phyloP scores from a whole-genome alignment of 2,113 vertebrate species.

The Phyllostomus hastatus region DNA sequence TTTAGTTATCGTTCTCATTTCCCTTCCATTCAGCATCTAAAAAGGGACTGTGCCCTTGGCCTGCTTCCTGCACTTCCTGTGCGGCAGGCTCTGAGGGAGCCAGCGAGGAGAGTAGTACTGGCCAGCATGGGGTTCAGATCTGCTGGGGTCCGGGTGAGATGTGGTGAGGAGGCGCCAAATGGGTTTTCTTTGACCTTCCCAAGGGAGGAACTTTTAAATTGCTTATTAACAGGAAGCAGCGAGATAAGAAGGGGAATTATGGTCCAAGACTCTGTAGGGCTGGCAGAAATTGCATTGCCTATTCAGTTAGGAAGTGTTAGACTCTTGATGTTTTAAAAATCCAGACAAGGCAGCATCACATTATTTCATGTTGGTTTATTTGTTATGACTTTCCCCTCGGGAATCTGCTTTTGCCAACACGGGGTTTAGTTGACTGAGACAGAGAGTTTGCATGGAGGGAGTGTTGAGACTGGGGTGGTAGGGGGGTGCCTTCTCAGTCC shows the following conservation, averaged over 20 bases:
- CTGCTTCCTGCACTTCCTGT: neutral
- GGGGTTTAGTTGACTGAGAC: neutral
- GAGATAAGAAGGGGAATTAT: slow-evolving; percentile 27
- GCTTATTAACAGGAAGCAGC: neutral
- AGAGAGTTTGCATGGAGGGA: neutral
- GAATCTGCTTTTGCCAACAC: neutral
- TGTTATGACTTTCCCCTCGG: neutral
- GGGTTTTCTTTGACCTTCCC: slow-evolving; percentile 21
- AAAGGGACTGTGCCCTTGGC: neutral
- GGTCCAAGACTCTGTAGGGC: neutral
- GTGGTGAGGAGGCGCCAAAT: neutral
- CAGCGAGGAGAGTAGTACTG: fast-evolving
- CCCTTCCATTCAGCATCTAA: neutral
- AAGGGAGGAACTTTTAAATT: slow-evolving; percentile 9
- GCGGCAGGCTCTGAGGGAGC: neutral
- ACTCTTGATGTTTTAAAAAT: neutral
- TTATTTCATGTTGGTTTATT: neutral
- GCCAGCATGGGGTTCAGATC: neutral
- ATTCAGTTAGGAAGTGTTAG: neutral
- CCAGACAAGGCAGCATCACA: neutral
- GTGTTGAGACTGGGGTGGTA: neutral
- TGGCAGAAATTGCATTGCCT: neutral
- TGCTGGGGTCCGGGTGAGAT: neutral
- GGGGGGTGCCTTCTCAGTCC: no score
- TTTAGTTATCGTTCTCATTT: neutral